A percentile compares a stretch with the other conserved stretches of the same genome.
phyloP scores from a whole-genome alignment of 2,113 vertebrate genomes.

The Apodemus speciosus region DNA sequence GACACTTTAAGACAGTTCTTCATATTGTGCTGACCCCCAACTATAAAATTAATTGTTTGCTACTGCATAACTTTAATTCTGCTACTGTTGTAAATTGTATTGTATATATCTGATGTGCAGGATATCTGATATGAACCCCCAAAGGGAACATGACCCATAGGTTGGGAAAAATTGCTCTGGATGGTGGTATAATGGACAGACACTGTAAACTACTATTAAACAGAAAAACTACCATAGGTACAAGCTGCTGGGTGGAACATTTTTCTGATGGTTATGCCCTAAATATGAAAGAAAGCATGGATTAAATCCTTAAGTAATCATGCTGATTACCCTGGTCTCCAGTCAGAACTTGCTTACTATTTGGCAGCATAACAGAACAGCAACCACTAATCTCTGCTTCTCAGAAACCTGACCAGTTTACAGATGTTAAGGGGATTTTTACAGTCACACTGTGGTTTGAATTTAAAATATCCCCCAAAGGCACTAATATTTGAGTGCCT shows the following conservation, averaged over 20 bases:
- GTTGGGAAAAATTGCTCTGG: background rate
- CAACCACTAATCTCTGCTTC: background rate
- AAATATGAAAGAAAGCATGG: background rate
- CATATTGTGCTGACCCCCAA: background rate
- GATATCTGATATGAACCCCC: background rate
- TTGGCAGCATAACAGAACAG: background rate
- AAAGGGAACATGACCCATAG: background rate
- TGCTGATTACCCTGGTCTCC: background rate
- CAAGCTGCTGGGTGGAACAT: background rate
- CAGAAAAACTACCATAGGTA: background rate
- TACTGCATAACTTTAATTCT: background rate
- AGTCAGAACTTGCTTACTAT: background rate
- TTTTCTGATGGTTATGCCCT: background rate
- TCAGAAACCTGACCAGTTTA: background rate
- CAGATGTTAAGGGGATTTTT: background rate
- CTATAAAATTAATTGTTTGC: background rate
- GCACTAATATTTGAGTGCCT: background rate
- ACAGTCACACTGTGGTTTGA: background rate
- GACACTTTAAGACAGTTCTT: background rate
- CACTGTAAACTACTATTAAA: background rate
- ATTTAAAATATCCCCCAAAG: background rate
- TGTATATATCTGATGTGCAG: background rate
- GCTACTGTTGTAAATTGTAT: background rate
- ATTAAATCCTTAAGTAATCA: background rate
- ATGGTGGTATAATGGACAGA: no score